Conservation (phyloP, 2,797 vertebrate species). For the Astyanax mexicanus region DNA sequence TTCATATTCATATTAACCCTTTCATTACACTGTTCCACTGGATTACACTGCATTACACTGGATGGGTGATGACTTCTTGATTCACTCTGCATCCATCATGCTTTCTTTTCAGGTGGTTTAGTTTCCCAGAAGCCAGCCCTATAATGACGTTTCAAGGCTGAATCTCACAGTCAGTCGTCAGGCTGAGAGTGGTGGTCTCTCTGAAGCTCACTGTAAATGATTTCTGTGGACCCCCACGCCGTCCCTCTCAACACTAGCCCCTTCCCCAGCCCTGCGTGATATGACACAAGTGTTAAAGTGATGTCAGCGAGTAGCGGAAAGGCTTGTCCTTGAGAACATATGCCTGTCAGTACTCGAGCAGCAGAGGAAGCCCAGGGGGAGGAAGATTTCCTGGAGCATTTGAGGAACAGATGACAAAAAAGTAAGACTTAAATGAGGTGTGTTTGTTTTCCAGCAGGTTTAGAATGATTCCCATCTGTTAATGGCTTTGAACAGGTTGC, state of each 20-base stretch:
- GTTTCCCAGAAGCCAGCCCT: no score
- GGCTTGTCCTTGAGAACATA: slow-evolving; percentile 50
- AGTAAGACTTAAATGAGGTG: slow-evolving; percentile 48
- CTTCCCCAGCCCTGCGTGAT: slow-evolving; percentile 37
- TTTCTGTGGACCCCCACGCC: neutral
- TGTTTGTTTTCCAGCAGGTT: slow-evolving; percentile 44
- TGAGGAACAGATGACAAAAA: slow-evolving; percentile 43
- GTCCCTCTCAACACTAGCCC: slow-evolving; percentile 17
- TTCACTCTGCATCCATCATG: no score
- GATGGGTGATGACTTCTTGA: no score
- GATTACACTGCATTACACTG: no score
- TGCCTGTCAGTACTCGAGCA: slow-evolving; percentile 29
- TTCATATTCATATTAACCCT: neutral
- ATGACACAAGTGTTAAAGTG: slow-evolving; percentile 36
- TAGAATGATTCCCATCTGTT: slow-evolving; percentile 49
- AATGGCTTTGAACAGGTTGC: slow-evolving; percentile 30
- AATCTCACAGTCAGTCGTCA: neutral
- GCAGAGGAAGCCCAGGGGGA: slow-evolving; percentile 28
- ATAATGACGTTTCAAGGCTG: neutral
- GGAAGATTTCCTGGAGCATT: slow-evolving; percentile 41
- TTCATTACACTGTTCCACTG: neutral
- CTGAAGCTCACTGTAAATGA: neutral
- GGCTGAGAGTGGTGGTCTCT: neutral
- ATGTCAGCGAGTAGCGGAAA: slow-evolving; percentile 33
- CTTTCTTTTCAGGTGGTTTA: no score